phyloP scores from a whole-genome alignment of 2,797 vertebrate species.

The Helicolenus hilgendorfi region DNA sequence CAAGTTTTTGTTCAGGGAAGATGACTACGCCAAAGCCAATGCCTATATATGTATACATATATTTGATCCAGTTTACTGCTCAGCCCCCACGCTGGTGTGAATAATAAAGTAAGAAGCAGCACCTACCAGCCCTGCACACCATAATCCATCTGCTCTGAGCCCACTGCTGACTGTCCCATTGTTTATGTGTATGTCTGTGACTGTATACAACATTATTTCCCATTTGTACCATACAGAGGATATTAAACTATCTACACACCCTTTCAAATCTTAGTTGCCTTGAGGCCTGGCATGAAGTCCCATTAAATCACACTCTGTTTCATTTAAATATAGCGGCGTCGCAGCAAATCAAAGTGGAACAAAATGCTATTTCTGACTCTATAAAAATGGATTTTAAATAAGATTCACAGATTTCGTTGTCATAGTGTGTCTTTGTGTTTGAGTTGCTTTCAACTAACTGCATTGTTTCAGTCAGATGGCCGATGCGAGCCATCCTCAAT shows the following conservation, averaged over 20 bases:
- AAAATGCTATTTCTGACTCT: slow-evolving; percentile 5
- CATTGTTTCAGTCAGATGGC: not conserved
- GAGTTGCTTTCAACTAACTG: not conserved
- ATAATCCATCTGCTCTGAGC: slow-evolving; percentile 39
- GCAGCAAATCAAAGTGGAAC: not conserved
- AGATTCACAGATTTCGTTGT: not conserved
- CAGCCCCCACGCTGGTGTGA: slow-evolving; percentile 32
- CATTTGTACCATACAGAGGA: slow-evolving; percentile 34
- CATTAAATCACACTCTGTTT: slow-evolving; percentile 32
- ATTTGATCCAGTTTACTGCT: slow-evolving; percentile 10
- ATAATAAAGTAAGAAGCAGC: slow-evolving; percentile 35
- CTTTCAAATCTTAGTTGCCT: slow-evolving; percentile 28
- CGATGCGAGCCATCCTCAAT: not conserved
- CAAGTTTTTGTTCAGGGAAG: not conserved
- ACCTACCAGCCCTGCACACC: slow-evolving; percentile 19
- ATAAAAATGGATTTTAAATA: slow-evolving; percentile 13
- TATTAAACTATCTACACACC: slow-evolving; percentile 28
- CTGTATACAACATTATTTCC: slow-evolving; percentile 32
- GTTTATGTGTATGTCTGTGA: slow-evolving; percentile 11
- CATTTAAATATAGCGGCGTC: slow-evolving; percentile 31
- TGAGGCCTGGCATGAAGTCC: slow-evolving; percentile 16
- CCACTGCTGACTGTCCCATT: slow-evolving; percentile 21
- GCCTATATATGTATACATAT: not conserved
- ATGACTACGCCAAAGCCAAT: not conserved
- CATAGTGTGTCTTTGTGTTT: not conserved